A percentile compares a stretch with the other conserved stretches of the same genome.
Conservation (phyloP, 1,140 invertebrate species). For the Steinernema feltiae region DNA sequence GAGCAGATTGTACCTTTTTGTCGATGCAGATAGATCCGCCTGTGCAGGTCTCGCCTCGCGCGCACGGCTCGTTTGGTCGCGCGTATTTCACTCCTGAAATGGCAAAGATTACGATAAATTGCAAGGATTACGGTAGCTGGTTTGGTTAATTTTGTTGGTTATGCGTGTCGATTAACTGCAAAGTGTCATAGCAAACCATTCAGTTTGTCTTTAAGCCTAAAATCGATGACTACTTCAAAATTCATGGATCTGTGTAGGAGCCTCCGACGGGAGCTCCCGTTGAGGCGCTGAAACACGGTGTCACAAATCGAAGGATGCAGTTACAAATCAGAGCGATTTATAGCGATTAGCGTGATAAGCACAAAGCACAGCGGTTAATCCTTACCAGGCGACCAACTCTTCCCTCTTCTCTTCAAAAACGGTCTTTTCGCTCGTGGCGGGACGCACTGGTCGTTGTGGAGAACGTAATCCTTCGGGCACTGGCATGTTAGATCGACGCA, state of each 20-base stretch:
- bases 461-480: conserved; percentile 38
- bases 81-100: neutral
- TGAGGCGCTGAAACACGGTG: too few species aligned
- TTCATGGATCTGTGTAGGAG: too few species aligned
- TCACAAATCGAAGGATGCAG: too few species aligned
- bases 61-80: conserved; percentile 33
- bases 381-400: conserved; percentile 19
- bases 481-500: conserved; percentile 48
- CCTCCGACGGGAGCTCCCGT: too few species aligned
- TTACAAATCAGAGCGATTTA: too few species aligned
- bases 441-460: conserved; percentile 46
- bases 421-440: conserved; percentile 26
- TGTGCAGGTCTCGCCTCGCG: conserved; percentile 33
- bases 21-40: conserved; percentile 42
- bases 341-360: too few species aligned
- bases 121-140: too few species aligned
- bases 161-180: neutral
- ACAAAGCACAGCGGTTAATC: neutral
- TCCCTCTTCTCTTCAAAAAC: conserved; percentile 20
- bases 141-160: conserved; percentile 1
- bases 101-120: neutral
- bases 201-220: too few species aligned
- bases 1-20: conserved; percentile 6
- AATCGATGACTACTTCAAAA: too few species aligned
- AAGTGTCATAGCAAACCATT: neutral